Base-by-base conservation (phyloP, 2,888 invertebrate genomes). In the Drosophila cracens region DNA sequence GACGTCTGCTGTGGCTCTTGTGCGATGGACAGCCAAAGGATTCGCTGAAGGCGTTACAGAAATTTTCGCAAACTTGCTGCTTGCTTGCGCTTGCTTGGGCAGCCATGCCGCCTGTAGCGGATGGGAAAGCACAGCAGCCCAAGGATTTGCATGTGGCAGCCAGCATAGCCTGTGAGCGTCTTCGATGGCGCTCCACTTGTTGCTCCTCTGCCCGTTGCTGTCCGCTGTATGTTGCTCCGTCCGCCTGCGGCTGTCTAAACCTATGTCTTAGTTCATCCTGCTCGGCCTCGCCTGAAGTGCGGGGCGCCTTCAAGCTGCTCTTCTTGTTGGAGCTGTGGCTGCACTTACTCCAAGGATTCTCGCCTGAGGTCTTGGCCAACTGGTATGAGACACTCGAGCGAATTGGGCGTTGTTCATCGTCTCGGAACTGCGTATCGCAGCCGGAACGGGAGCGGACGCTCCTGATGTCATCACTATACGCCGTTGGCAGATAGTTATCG, bases 371-470 rank as follows among this genome's bases (percentile, higher is more conserved):
- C 11, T 43, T 43, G 2, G 13, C 3, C 18, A 27, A 16, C 13
- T 29, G n/a, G 11, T n/a, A 11, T 16, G 16, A 18, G 27, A 5
- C 8, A n/a, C 1, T 56, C 1, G 18, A 6, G 4, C 0, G 13
- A 21, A 18, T 13, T 18, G 11, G n/a, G 2, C 6, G 2, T 5
- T 10, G 21, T 0, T 56, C 43, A 46, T 51, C 40, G n/a, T 75
- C 60, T 25, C 21, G 29, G 10, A 66, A 80, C 10, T 65, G 65
- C 2, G 46, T 40, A 46, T 80, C 78, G 21, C 78, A 80, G 16
- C 78, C 78, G 21, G 78, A 76, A 13, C 68, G 81, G 1, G 72
- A 68, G 7, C 78, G 81, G 31, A 57, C 21, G 13, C n/a, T 38
- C 11, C 2, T 13, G 4, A 57, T 11, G 6, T 48, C 31, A 6